Evolutionary conservation across 2,113 vertebrate species (phyloP), one percentile per base, ranked within the genome.

Genomic region (Poeciliopsis retropinna): DNA sequence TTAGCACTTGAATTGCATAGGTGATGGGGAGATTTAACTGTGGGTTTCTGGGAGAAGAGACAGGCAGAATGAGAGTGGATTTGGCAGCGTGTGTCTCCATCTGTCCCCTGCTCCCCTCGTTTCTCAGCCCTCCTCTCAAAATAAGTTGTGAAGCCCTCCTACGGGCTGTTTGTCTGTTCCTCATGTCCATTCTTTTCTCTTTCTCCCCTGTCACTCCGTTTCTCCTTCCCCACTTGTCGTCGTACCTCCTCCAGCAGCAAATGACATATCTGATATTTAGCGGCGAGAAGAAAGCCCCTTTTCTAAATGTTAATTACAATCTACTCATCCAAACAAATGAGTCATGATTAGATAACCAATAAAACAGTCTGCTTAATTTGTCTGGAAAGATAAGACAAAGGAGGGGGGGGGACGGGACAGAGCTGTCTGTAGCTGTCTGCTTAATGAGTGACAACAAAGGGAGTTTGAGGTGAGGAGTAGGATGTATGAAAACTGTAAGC

Each of bases 251-350:
- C 63, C 72, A 65, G 80, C 87, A 78, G 75, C 64, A 41, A 72
- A 68, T 85, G 89, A 72, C 86, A 81, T 76, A 68, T 87, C 83
- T 82, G 82, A 91, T 90, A 80, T 85, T 72, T 87, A 78, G 68
- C 72, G 69, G 72, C 15, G 5, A 12, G 62, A 57, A 67, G 70
- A 71, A 75, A 87, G 79, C 72, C 80, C 70, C 71, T 83, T 86
- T 86, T 81, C 39, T 60, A 87, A 88, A 87, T 86, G 86, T 85
- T 92, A 89, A 92, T 92, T 85, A 83, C 74, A 66, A 78, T 79
- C 74, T 75, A 70, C 74, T 86, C 64, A 77, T 79, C 71, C 72
- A 85, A 85, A 88, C 80, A 82, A 84, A 86, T 75, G 80, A 85
- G 78, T 88, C 86, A 66, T 68, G 71, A 88, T 87, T 83, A 81